These are phyloP conservation scores for Schizothorax lantsangensis DNA, from an alignment of 2,797 vertebrate genomes.

Conservation along the genomic window DNA sequence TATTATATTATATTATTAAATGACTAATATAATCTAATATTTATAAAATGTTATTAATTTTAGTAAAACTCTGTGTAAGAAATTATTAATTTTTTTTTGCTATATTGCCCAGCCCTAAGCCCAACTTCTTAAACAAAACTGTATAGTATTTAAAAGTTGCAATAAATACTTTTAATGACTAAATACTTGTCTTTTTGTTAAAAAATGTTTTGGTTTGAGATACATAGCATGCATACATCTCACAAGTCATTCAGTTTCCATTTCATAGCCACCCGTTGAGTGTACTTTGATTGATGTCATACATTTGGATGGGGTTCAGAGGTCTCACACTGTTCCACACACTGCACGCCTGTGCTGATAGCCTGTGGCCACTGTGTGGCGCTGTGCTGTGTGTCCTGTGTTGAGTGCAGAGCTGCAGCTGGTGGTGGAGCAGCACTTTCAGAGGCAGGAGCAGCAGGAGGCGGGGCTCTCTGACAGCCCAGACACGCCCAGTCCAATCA, in stretches of 20 bases:
- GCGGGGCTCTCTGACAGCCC: conserved; percentile 72
- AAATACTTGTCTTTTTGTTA: neutral
- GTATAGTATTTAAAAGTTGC: too few species aligned
- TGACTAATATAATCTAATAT: neutral
- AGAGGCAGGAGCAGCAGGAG: conserved; percentile 76
- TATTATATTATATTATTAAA: neutral
- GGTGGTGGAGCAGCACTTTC: conserved; percentile 72
- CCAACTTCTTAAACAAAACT: neutral
- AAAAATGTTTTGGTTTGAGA: neutral
- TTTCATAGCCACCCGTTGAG: conserved; percentile 1
- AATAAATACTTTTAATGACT: neutral
- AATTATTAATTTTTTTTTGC: neutral
- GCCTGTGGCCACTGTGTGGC: conserved; percentile 53
- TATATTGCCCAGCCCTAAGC: neutral
- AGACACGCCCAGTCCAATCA: conserved; percentile 75
- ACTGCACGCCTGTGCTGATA: conserved; percentile 29
- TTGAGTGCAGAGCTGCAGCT: conserved; percentile 76
- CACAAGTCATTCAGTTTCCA: conserved; percentile 18
- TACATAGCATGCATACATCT: conserved; percentile 25
- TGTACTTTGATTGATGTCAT: neutral
- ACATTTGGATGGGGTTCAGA: conserved; percentile 18
- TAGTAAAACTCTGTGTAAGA: neutral
- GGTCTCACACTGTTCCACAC: conserved; percentile 15
- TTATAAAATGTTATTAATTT: neutral
- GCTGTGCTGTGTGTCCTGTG: conserved; percentile 69